These are phyloP conservation scores for human DNA, from an alignment of 2,113 vertebrate genomes.

Conservation along the genomic window DNA sequence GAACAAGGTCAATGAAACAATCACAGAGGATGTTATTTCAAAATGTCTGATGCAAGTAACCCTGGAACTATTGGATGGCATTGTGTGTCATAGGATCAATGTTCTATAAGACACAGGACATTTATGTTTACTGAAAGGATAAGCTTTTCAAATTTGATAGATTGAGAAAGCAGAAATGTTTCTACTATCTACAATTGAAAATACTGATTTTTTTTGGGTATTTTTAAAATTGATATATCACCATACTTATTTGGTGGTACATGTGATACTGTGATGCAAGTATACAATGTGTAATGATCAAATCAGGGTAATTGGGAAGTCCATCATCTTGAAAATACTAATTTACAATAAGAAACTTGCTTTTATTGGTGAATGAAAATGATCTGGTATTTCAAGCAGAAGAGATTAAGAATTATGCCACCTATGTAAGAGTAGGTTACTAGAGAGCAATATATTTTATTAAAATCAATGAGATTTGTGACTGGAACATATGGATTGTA, in stretches of 20 bases:
- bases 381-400: not conserved
- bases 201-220: not conserved
- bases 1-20: not conserved
- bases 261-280: not conserved
- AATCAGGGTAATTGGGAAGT: not conserved
- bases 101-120: not conserved
- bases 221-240: not conserved
- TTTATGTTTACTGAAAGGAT: not conserved
- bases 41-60: not conserved
- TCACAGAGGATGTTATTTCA: not conserved
- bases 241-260: not conserved
- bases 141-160: slow-evolving; percentile 28
- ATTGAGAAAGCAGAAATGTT: slow-evolving; percentile 9
- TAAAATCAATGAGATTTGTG: slow-evolving; percentile 23
- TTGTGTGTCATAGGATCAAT: not conserved
- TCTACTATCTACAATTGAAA: not conserved
- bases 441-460: not conserved
- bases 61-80: not conserved
- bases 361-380: slow-evolving; percentile 38
- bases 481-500: not conserved
- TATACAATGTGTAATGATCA: not conserved
- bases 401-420: slow-evolving; percentile 1
- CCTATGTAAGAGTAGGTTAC: not conserved
- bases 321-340: not conserved
- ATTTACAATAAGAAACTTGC: slow-evolving; percentile 8